Conservation (phyloP, 1,140 invertebrate genomes). For the Acyrthosiphon pisum region DNA sequence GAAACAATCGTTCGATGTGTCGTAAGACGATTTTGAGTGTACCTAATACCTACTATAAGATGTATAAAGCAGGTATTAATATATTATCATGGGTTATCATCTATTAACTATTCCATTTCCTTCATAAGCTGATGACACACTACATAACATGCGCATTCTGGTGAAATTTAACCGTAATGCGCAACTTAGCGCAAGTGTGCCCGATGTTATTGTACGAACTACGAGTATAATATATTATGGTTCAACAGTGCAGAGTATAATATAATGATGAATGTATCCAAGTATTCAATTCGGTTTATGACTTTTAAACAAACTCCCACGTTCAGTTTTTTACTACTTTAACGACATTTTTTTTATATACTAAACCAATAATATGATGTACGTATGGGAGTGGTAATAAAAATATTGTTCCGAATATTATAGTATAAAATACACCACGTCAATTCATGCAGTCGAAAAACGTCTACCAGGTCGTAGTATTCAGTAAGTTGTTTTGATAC, state of each 20-base stretch:
- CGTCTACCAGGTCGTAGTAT: not conserved
- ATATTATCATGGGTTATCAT: not conserved
- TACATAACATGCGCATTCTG: not conserved
- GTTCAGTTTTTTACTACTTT: not conserved
- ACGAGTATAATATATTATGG: not conserved
- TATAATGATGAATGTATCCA: not conserved
- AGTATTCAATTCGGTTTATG: not conserved
- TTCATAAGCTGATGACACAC: not conserved
- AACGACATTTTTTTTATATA: not conserved
- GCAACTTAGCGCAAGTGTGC: not conserved
- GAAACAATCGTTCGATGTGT: not conserved
- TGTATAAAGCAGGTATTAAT: not conserved
- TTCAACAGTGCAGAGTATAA: not conserved
- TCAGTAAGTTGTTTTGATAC: constrained; percentile 1
- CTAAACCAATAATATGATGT: not conserved
- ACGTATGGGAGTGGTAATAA: not conserved
- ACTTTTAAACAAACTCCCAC: not conserved
- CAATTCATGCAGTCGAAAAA: not conserved
- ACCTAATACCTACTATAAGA: too few species aligned
- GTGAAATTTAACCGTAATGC: not conserved
- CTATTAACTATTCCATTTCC: not conserved
- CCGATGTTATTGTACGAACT: not conserved
- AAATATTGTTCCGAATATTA: not conserved
- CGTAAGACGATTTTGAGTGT: not conserved
- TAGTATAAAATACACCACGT: not conserved